Evolutionary conservation across 2,888 invertebrate species (phyloP).

Genomic region (Falcaria lacertinaria): DNA sequence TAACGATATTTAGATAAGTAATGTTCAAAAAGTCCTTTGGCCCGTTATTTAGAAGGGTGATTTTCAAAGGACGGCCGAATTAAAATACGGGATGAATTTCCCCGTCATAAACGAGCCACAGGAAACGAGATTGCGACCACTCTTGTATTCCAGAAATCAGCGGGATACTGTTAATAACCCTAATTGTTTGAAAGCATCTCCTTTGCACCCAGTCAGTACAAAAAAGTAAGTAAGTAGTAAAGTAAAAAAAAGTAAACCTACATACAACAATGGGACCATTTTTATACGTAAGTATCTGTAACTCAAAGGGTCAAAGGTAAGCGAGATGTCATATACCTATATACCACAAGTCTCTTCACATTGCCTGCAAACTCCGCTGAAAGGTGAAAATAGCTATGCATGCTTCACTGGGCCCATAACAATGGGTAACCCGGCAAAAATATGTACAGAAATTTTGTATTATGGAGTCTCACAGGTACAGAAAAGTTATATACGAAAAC

Average conservation of each 20-base stretch:
- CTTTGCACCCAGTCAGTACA: neutral
- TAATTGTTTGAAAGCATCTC: neutral
- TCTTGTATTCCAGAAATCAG: neutral
- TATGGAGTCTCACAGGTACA: neutral
- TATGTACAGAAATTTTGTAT: neutral
- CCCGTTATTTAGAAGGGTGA: neutral
- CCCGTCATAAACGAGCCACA: neutral
- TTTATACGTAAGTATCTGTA: no score
- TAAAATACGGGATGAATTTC: neutral
- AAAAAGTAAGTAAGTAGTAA: no score
- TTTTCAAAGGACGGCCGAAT: neutral
- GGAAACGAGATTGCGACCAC: neutral
- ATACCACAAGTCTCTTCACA: no score
- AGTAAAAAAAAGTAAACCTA: no score
- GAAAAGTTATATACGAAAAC: neutral
- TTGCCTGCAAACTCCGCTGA: slow-evolving; percentile 16
- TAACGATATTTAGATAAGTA: neutral
- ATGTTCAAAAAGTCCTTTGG: neutral
- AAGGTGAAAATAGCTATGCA: slow-evolving; percentile 24
- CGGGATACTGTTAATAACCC: neutral
- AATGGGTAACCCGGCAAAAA: slow-evolving; percentile 8
- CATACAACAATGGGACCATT: no score
- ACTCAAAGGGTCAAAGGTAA: no score
- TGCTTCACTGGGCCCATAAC: slow-evolving; percentile 16
- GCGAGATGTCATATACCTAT: no score